Percentiles rank a stretch among this genome's conserved stretches.
phyloP scores from a whole-genome alignment of 1,140 invertebrate genomes.

The Psix sp. region DNA sequence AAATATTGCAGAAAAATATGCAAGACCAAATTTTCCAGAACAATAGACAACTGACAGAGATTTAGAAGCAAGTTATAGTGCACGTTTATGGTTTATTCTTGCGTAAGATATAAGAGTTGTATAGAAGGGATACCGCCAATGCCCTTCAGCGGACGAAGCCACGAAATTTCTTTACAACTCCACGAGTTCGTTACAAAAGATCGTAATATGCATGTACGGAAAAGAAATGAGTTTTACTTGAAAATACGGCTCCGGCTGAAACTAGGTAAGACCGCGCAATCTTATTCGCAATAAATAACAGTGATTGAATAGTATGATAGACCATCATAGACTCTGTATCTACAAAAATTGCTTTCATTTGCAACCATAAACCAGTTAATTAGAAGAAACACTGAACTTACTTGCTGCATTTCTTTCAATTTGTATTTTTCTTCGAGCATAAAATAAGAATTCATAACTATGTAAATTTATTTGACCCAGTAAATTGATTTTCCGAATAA shows the following conservation, averaged over 20 bases:
- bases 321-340: slow-evolving; percentile 21
- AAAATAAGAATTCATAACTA: too few relatives aligned
- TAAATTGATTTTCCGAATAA: too few relatives aligned
- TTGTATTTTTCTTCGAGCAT: too few relatives aligned
- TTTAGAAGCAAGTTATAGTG: slow-evolving; percentile 46
- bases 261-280: slow-evolving; percentile 37
- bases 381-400: too few relatives aligned
- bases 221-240: slow-evolving; percentile 57
- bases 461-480: too few relatives aligned
- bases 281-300: slow-evolving; percentile 43
- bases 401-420: too few relatives aligned
- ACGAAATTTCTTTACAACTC: slow-evolving; percentile 57
- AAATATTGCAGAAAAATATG: slow-evolving; percentile 44
- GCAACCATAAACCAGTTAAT: too few relatives aligned
- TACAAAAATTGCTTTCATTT: not conserved
- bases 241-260: slow-evolving; percentile 43
- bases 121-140: slow-evolving; percentile 29
- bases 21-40: slow-evolving; percentile 46
- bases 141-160: slow-evolving; percentile 42
- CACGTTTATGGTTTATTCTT: slow-evolving; percentile 41
- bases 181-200: slow-evolving; percentile 44
- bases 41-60: slow-evolving; percentile 47
- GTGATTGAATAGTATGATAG: slow-evolving; percentile 46
- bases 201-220: slow-evolving; percentile 56
- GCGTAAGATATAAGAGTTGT: slow-evolving; percentile 29